A percentile compares a stretch with the other conserved stretches of the same genome.
Conservation (phyloP, 2,113 vertebrate genomes). For the Gallinago media region DNA sequence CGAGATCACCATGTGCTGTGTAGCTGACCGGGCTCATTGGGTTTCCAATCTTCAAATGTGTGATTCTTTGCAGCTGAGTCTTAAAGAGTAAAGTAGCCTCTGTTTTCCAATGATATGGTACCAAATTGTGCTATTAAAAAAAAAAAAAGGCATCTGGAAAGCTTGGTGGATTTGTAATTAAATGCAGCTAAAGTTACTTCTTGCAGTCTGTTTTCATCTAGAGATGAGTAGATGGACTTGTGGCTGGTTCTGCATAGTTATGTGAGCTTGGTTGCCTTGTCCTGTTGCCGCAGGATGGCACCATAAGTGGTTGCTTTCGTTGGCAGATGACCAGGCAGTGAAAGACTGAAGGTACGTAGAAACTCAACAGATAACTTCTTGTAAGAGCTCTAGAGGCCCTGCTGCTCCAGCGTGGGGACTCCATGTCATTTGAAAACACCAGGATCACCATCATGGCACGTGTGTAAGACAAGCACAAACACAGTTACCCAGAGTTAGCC, state of each 20-base stretch:
- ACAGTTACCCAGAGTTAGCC: neutral
- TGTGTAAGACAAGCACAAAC: neutral
- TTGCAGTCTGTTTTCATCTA: neutral
- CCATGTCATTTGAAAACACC: neutral
- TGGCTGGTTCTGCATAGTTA: neutral
- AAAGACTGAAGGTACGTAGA: neutral
- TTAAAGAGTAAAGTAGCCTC: neutral
- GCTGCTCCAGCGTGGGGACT: neutral
- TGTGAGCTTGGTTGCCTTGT: neutral
- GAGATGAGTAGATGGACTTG: neutral
- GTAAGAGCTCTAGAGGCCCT: neutral
- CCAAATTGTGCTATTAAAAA: neutral
- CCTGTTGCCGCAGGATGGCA: neutral
- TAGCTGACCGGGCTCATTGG: fast-evolving
- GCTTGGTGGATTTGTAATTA: neutral
- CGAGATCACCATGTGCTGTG: fast-evolving
- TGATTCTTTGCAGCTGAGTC: neutral
- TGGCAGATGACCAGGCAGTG: neutral
- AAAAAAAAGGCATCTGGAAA: neutral
- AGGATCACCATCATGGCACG: neutral
- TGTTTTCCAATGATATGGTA: fast-evolving
- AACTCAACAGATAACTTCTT: neutral
- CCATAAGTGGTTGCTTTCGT: neutral
- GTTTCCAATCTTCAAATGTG: neutral
- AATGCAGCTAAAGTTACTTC: neutral